Base-by-base conservation (phyloP, 92 coral and sea anemone species). In the Palythoa caribaeorum region DNA sequence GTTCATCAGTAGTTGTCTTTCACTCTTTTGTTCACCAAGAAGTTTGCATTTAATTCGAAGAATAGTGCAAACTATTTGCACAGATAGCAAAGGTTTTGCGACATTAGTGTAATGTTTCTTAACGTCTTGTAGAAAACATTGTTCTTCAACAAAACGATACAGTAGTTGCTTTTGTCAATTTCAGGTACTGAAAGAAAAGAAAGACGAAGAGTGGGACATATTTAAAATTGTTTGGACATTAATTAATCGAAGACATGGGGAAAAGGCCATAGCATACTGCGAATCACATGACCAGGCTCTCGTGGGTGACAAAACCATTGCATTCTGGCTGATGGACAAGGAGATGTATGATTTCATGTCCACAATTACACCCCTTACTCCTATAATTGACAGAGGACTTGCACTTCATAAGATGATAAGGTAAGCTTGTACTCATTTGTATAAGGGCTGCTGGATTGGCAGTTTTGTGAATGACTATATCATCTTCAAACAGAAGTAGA, bases 241-340 rank as follows among this genome's bases (percentile, higher is more conserved):
- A 78, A 92, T 93, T 39, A 96, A 96, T 84, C 91, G 99, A 20
- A 94, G 99, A 2, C 98, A 96, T 57, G 93, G 92, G 48, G 99
- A 96, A 91, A 96, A 95, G 87, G 93, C 99, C 10, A 96, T 96
- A n/a, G 93, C 98, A 3, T 96, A 96, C 68, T 96, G 98, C 4
- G 99, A 96, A 87, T 92, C 94, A 70, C 99, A 96, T 84, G 99
- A 96, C 89, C 99, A 96, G 88, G 99, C 99, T 52, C 88, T 96
- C 20, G 99, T 96, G 38, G 99, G 99, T 12, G 99, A 96, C 87
- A 96, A 96, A 89, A 95, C 99, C 13, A 87, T 96, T 75, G 98
- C 99, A 40, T 96, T 96, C 93, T 96, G 99, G 99, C 72, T 96
- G 54, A 96, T 96, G 99, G 99, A 96, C 90, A 96, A 96, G 76